Evolutionary conservation across 2,888 invertebrate genomes (phyloP), one percentile per base, ranked within the genome.

Genomic region (Dynastes grantii): DNA sequence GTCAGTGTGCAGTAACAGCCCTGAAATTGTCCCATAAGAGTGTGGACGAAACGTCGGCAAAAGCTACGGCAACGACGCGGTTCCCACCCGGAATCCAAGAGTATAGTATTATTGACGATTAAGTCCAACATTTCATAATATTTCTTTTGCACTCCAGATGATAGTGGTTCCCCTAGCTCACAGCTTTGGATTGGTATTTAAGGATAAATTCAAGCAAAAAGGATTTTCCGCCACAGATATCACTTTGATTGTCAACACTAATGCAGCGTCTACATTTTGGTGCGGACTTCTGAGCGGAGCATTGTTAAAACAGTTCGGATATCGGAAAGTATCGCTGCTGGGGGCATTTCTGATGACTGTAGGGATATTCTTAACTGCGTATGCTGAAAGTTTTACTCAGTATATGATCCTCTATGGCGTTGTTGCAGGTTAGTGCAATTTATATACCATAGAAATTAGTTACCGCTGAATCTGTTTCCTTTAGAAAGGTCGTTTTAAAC

Each of bases 201-300:
- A 92, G 88, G 91, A 92, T 82, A 90, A 90, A 1, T 92, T 93
- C 80, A 87, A 87, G 1, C 88, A 89, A 0, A 88, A 91, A 0
- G 89, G 89, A 3, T 86, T 93, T 73, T 87, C 90, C 6, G 91
- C 91, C 0, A 91, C 92, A 0, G 90, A 93, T 83, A 90, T 90
- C 5, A 90, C 92, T 1, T 87, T 92, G 11, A 90, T 93, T 53
- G 90, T 93, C 71, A 92, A 91, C 81, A 87, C 92, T 9, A 93
- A 93, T 85, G 90, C 92, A 84, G 92, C 92, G 49, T 90, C 92
- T 81, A 92, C 93, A 3, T 92, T 93, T 91, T 86, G 91, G 8
- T 85, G 92, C 22, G 92, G 93, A 0, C 89, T 93, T 78, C 89
- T 92, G 78, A 92, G 92, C 77, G 93, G 93, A 0, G 92, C 92